Evolutionary conservation across 1,140 invertebrate genomes (phyloP).

Genomic region (Eciton burchellii): DNA sequence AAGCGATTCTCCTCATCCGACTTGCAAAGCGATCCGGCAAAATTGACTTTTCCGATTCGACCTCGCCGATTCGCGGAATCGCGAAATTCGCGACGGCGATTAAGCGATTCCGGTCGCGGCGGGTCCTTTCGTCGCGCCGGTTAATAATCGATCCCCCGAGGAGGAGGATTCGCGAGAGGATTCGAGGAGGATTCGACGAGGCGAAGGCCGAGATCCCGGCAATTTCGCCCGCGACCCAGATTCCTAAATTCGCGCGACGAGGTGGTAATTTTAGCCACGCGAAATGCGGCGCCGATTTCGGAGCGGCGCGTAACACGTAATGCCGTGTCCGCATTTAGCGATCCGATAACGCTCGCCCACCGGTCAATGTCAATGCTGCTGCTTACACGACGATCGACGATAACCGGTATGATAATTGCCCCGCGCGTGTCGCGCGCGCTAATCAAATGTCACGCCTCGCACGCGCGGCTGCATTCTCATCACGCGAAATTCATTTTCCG

Average conservation of each 20-base stretch:
- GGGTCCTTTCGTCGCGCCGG: conserved; percentile 27
- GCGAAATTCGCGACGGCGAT: conserved; percentile 34
- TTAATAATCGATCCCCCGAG: conserved; percentile 54
- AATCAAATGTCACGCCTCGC: conserved; percentile 25
- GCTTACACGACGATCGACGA: conserved; percentile 28
- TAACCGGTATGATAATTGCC: conserved; percentile 33
- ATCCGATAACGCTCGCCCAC: conserved; percentile 1
- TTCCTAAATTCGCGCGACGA: conserved; percentile 56
- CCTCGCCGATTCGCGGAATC: conserved; percentile 38
- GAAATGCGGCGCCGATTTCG: conserved; percentile 28
- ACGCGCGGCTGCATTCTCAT: conserved; percentile 19
- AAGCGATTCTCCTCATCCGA: conserved; percentile 1
- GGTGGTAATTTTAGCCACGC: conserved; percentile 49
- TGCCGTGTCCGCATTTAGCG: conserved; percentile 44
- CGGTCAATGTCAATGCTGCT: conserved; percentile 53
- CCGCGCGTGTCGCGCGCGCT: background rate
- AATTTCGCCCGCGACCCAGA: conserved; percentile 40
- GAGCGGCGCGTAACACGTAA: conserved; percentile 30
- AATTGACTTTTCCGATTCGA: conserved; percentile 44
- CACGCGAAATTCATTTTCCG: conserved; percentile 17
- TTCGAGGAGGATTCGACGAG: conserved; percentile 17
- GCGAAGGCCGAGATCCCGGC: conserved; percentile 49
- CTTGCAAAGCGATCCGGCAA: background rate
- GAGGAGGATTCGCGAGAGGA: too few species aligned
- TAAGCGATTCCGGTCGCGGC: conserved; percentile 54